A percentile compares a stretch with the other conserved stretches of the same genome.
Conservation (phyloP, 2,888 invertebrate genomes). For the Harpalus rufipes region DNA sequence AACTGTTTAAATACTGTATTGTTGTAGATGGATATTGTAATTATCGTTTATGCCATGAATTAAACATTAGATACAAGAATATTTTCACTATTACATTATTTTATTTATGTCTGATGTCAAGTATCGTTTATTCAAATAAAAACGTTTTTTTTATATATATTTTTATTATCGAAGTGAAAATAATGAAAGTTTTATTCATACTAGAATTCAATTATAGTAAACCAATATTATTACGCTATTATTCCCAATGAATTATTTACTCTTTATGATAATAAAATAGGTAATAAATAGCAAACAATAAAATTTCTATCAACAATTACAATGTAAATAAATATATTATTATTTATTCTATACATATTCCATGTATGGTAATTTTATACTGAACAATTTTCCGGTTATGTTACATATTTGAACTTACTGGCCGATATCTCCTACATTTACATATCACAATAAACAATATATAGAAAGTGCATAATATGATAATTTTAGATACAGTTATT, state of each 20-base stretch:
- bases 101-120: slow-evolving; percentile 3
- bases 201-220: background rate
- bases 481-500: too few species aligned
- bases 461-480: background rate
- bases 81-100: slow-evolving; percentile 15
- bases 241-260: background rate
- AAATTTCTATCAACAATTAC: background rate
- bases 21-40: slow-evolving; percentile 20
- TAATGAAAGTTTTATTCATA: slow-evolving; percentile 32
- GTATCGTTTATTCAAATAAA: slow-evolving; percentile 19
- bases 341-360: background rate
- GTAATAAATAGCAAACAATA: background rate
- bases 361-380: background rate
- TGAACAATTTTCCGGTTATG: background rate
- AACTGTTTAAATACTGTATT: slow-evolving; percentile 17
- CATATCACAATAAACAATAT: background rate
- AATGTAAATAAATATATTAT: background rate
- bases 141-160: background rate
- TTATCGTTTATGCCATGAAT: slow-evolving; percentile 4
- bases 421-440: background rate
- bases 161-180: slow-evolving; percentile 34
- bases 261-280: background rate
- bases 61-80: slow-evolving; percentile 14
- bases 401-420: background rate
- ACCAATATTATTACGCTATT: background rate